Evolutionary conservation across 2,797 vertebrate genomes (phyloP).

Genomic region (Anas bahamensis): DNA sequence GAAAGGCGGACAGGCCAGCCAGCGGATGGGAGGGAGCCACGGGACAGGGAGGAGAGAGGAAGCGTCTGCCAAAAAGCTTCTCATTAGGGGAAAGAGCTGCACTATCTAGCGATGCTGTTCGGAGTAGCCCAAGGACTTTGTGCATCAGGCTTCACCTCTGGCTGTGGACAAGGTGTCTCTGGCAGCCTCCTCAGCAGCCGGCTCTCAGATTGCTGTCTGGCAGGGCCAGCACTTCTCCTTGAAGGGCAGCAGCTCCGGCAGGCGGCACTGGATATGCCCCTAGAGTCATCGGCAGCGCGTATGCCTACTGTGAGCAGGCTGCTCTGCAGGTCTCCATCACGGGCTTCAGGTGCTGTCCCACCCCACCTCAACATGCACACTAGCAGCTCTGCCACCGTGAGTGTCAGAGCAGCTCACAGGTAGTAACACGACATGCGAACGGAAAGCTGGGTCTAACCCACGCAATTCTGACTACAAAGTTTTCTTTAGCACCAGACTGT

Average conservation of each 20-base stretch:
- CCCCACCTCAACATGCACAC: fast-evolving
- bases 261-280: slow-evolving; percentile 41
- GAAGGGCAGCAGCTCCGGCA: background rate
- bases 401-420: background rate
- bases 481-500: background rate
- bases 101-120: background rate
- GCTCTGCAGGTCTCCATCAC: background rate
- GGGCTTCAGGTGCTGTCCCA: background rate
- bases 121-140: background rate
- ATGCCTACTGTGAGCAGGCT: background rate
- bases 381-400: background rate
- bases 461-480: background rate
- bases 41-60: background rate
- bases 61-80: background rate
- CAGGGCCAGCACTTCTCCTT: background rate
- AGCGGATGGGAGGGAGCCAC: background rate
- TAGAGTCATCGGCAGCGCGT: background rate
- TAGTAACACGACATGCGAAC: background rate
- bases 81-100: background rate
- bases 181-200: background rate
- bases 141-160: slow-evolving; percentile 46
- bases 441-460: background rate
- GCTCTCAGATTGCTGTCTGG: slow-evolving; percentile 50
- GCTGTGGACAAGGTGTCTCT: slow-evolving; percentile 54
- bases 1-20: background rate